A percentile compares a stretch with the other conserved stretches of the same genome.
phyloP scores from a whole-genome alignment of 1,140 invertebrate species.

The Plectrocnemia conspersa region DNA sequence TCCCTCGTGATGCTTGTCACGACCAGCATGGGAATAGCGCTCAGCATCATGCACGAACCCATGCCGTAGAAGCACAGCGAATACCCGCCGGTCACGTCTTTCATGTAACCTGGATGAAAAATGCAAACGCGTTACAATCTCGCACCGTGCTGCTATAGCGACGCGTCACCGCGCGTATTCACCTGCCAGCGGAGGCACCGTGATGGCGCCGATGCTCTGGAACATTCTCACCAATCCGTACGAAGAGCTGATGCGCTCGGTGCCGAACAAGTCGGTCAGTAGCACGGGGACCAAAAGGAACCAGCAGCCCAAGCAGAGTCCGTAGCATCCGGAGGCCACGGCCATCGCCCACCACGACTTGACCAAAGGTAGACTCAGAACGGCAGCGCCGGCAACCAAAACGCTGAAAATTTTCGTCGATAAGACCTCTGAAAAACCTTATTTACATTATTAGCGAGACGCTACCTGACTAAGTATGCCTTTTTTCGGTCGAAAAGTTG shows the following conservation, averaged over 20 bases:
- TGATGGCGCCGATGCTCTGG: slow-evolving; percentile 68
- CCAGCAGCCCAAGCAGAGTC: slow-evolving; percentile 68
- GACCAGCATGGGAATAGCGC: slow-evolving; percentile 57
- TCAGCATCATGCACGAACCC: slow-evolving; percentile 69
- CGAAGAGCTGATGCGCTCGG: slow-evolving; percentile 66
- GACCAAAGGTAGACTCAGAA: slow-evolving; percentile 61
- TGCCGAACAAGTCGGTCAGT: slow-evolving; percentile 67
- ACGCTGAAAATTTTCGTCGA: slow-evolving; percentile 56
- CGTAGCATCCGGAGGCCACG: slow-evolving; percentile 57
- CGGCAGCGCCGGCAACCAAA: slow-evolving; percentile 61
- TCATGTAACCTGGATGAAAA: slow-evolving; percentile 53
- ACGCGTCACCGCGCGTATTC: not conserved
- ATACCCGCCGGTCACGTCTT: slow-evolving; percentile 66
- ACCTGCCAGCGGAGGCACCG: slow-evolving; percentile 66
- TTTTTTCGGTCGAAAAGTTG: slow-evolving; percentile 66
- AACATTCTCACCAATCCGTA: slow-evolving; percentile 71
- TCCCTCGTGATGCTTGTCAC: slow-evolving; percentile 11
- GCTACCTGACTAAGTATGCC: slow-evolving; percentile 64
- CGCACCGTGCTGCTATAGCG: not conserved
- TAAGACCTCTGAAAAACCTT: too few species aligned
- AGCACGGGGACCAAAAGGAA: slow-evolving; percentile 69
- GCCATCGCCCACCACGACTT: slow-evolving; percentile 60
- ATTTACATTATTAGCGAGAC: not conserved
- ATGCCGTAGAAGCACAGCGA: slow-evolving; percentile 67
- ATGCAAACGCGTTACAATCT: not conserved